Evolutionary conservation across 64 coral and sea anemone species (phyloP).

Genomic region (Acropora yongei): DNA sequence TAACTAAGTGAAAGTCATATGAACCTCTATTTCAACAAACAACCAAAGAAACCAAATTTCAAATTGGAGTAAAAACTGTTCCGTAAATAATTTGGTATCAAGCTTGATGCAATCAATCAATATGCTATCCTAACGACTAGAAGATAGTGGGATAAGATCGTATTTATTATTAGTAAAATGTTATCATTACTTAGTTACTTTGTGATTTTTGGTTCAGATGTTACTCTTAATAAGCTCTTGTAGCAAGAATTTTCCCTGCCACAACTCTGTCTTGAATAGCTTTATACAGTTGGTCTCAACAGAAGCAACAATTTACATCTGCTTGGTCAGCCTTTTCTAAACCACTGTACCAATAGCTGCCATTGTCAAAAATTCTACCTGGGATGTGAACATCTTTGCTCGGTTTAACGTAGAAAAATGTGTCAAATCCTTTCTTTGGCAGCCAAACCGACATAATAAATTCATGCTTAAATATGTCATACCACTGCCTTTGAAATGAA

Average conservation of each 20-base stretch:
- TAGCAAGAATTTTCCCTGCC: constrained; percentile 33
- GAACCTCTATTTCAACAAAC: too few relatives aligned
- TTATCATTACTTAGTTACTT: too few relatives aligned
- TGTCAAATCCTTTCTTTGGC: constrained; percentile 12
- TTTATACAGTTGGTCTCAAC: constrained; percentile 19
- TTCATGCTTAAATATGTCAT: too few relatives aligned
- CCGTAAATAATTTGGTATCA: constrained; percentile 17
- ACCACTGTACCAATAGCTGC: neutral
- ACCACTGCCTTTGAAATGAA: constrained; percentile 18
- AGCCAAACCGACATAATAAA: constrained; percentile 14
- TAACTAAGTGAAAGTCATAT: too few relatives aligned
- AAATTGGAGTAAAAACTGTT: too few relatives aligned
- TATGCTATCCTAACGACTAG: too few relatives aligned
- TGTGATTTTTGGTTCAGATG: too few relatives aligned
- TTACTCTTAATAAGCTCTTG: constrained; percentile 4
- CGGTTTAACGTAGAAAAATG: neutral
- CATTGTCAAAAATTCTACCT: constrained; percentile 9
- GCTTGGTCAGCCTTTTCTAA: constrained; percentile 12
- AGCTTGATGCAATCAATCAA: too few relatives aligned
- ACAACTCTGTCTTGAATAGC: constrained; percentile 47
- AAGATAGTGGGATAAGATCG: too few relatives aligned
- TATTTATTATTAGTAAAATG: too few relatives aligned
- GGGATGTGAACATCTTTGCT: neutral
- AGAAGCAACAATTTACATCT: neutral
- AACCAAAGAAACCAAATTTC: too few relatives aligned